Conservation (phyloP, 2,113 vertebrate species). For the Pelodiscus sinensis region DNA sequence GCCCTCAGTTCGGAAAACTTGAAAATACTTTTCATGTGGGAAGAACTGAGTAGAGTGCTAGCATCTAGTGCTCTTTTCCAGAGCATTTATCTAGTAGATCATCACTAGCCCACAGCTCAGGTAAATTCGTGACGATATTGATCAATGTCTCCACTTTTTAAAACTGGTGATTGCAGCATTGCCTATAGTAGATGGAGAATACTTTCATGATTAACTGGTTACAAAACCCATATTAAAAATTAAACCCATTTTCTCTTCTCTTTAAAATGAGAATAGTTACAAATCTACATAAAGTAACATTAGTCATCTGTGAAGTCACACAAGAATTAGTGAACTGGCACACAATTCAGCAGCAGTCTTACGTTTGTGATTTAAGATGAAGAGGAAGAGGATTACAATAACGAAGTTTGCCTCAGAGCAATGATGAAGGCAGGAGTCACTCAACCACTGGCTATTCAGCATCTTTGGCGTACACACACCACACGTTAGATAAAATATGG, state of each 20-base stretch:
- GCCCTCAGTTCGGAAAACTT: background rate
- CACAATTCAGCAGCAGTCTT: background rate
- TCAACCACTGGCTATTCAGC: conserved; percentile 25
- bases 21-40: background rate
- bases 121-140: background rate
- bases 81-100: background rate
- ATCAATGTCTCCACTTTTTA: background rate
- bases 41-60: background rate
- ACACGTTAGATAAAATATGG: background rate
- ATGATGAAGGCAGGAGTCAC: background rate
- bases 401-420: background rate
- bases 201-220: background rate
- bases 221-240: conserved; percentile 16
- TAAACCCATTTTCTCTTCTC: conserved; percentile 40
- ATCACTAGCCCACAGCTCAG: background rate
- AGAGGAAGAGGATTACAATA: background rate
- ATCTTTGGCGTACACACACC: background rate
- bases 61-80: background rate
- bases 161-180: background rate
- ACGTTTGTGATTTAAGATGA: conserved; percentile 1
- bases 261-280: conserved; percentile 35
- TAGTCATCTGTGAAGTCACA: conserved; percentile 10
- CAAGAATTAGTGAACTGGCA: conserved; percentile 13
- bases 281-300: conserved; percentile 53
- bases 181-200: conserved; percentile 29